phyloP scores from a whole-genome alignment of 2,888 invertebrate species.

The Ophion ventricosus region DNA sequence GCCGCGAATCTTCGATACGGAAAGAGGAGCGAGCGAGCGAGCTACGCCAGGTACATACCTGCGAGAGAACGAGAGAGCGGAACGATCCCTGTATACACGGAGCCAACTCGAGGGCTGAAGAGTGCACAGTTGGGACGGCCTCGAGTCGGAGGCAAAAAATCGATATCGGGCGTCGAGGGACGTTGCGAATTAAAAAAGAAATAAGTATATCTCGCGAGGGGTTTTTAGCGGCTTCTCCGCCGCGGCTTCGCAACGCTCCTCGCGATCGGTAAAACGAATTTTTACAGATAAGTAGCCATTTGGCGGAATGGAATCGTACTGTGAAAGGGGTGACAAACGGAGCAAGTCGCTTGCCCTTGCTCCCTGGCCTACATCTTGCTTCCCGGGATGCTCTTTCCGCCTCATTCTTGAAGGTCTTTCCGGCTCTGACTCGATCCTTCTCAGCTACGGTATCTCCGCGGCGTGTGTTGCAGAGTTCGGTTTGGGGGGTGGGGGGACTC shows the following conservation, averaged over 20 bases:
- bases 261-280: constrained; percentile 42
- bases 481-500: neutral
- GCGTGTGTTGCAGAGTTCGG: neutral
- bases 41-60: too few relatives aligned
- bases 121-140: too few relatives aligned
- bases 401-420: constrained; percentile 22
- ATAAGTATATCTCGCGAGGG: too few relatives aligned
- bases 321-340: constrained; percentile 62
- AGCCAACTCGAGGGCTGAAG: too few relatives aligned
- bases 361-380: constrained; percentile 2
- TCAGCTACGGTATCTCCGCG: neutral
- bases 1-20: constrained; percentile 53
- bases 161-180: too few relatives aligned
- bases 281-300: constrained; percentile 60
- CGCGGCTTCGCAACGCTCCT: constrained; percentile 39
- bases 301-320: constrained; percentile 52
- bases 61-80: too few relatives aligned
- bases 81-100: too few relatives aligned
- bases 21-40: neutral
- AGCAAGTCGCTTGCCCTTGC: constrained; percentile 37
- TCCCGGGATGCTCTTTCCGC: constrained; percentile 1
- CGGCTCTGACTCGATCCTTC: neutral
- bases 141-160: too few relatives aligned
- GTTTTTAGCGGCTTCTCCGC: too few relatives aligned
- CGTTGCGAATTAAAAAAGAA: too few relatives aligned